Base-by-base conservation (phyloP, 2,888 invertebrate genomes). In the Tinea pellionella region DNA sequence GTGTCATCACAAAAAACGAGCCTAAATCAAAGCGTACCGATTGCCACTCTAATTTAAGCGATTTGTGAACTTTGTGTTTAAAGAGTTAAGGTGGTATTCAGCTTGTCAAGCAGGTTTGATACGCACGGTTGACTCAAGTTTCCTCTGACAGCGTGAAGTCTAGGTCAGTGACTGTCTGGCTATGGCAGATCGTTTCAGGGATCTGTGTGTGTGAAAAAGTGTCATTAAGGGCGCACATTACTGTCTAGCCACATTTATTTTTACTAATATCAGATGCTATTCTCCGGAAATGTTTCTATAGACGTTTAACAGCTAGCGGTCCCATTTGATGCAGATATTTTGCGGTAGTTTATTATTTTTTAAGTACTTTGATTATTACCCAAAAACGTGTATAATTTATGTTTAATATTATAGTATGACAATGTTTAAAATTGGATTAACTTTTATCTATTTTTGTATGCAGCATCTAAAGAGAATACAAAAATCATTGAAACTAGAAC, bases 101-200 rank as follows among this genome's bases (percentile, higher is more conserved):
- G 41, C 65, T 69, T 69, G 69, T 66, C 65, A 60, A 63, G 63
- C 62, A 64, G 64, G 66, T 61, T 57, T 43, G 65, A 72, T 69
- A 66, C 69, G 74, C 74, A 72, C 69, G 70, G 72, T 61, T 70
- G 69, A 61, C 37, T 71, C 68, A 69, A 76, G 75, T 68, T 71
- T 75, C 74, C 69, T 72, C 73, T 69, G 65, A 62, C 13, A 30
- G 43, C 65, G 65, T 68, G 63, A 65, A 69, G 67, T 61, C 62
- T 64, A 65, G 75, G 74, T 77, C 75, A 71, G 66, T 70, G 75
- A 75, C 74, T 67, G 72, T 68, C 68, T 73, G 66, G 63, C 18
- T 60, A 65, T 13, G 19, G 57, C 57, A n/a, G 18, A 6, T 55
- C 19, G 57, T 30, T 57, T 57, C 32, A 57, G 57, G 57, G 55